These are phyloP conservation scores for Girardinus metallicus DNA, from an alignment of 2,797 vertebrate species.

Conservation along the genomic window DNA sequence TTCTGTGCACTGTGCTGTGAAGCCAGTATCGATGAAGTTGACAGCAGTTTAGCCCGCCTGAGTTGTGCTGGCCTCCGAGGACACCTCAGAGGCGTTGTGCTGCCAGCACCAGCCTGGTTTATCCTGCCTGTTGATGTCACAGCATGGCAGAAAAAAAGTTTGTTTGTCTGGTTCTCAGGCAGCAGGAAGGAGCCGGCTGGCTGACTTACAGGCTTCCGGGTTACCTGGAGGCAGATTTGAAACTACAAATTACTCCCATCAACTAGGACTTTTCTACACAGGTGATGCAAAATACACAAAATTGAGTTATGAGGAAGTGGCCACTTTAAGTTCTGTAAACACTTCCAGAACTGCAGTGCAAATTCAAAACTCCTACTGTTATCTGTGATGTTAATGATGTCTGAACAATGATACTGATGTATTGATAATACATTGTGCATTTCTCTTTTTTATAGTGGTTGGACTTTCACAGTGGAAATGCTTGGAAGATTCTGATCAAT, in stretches of 20 bases:
- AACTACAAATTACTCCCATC: neutral
- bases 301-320: conserved; percentile 4
- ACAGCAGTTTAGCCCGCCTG: conserved; percentile 75
- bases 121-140: conserved; percentile 42
- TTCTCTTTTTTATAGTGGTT: neutral
- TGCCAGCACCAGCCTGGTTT: conserved; percentile 50
- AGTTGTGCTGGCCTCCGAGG: conserved; percentile 65
- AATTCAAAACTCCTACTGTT: conserved; percentile 14
- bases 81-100: conserved; percentile 51
- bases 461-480: neutral
- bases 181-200: neutral
- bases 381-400: neutral
- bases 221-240: neutral
- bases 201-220: neutral
- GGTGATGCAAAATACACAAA: neutral
- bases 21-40: conserved; percentile 72
- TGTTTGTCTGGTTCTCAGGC: conserved; percentile 15
- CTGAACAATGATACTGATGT: neutral
- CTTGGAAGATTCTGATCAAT: neutral
- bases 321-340: conserved; percentile 9
- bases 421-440: neutral
- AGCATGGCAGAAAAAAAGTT: conserved; percentile 12
- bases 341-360: conserved; percentile 19
- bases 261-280: neutral
- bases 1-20: conserved; percentile 71